Evolutionary conservation across 2,797 vertebrate species (phyloP).

Genomic region (Okamejei kenojei): DNA sequence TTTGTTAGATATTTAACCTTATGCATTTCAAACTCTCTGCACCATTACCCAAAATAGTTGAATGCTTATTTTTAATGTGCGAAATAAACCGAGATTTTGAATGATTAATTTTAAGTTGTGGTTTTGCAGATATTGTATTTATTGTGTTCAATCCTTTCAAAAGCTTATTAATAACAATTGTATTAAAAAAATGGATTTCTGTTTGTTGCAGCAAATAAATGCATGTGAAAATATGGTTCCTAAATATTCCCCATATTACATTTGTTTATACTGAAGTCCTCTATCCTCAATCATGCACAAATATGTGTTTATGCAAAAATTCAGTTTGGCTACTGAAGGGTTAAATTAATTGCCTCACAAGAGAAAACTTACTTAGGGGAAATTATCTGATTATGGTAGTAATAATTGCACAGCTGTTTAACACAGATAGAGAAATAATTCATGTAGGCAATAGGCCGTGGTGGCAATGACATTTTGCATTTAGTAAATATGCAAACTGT

Average conservation of each 20-base stretch:
- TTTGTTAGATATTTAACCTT: neutral
- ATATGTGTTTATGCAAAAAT: conserved; percentile 55
- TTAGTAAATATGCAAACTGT: conserved; percentile 99
- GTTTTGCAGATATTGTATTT: neutral
- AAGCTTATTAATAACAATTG: neutral
- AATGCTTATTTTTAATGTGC: neutral
- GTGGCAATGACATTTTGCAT: conserved; percentile 87
- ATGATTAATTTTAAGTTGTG: neutral
- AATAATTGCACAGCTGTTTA: conserved; percentile 99
- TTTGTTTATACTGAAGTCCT: neutral
- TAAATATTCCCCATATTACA: neutral
- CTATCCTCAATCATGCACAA: neutral
- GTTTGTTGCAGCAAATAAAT: neutral
- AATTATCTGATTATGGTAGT: conserved; percentile 97
- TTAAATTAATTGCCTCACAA: conserved; percentile 79
- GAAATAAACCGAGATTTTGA: neutral
- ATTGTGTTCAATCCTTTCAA: neutral
- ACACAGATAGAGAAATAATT: conserved; percentile 98
- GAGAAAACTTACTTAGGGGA: conserved; percentile 77
- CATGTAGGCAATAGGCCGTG: conserved; percentile 96
- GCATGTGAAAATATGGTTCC: neutral
- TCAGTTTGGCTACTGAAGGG: conserved; percentile 69
- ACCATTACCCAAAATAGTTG: neutral
- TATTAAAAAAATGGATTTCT: neutral
- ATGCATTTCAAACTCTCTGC: neutral